Percentiles rank a stretch among this genome's conserved stretches.
Conservation (phyloP, 2,113 vertebrate genomes). For the Halcyon malimbica region DNA sequence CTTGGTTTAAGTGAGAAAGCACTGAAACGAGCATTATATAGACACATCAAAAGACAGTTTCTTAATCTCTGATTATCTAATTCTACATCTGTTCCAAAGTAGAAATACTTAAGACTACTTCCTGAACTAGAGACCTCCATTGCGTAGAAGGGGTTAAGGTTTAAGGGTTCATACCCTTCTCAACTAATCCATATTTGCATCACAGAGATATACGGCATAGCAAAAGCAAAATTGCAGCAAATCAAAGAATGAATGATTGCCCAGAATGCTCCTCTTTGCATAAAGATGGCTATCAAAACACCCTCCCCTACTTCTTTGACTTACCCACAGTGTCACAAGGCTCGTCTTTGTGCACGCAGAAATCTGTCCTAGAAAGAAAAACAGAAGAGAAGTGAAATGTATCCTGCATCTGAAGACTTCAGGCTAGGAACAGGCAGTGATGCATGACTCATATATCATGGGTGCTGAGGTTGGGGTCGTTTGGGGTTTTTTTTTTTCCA, state of each 20-base stretch:
- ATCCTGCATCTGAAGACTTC: background rate
- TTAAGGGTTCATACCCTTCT: background rate
- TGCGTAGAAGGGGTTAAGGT: background rate
- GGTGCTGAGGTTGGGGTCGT: background rate
- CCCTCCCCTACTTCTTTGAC: constrained; percentile 52
- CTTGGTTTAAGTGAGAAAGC: background rate
- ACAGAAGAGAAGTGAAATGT: constrained; percentile 39
- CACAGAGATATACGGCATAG: background rate
- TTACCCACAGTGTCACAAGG: constrained; percentile 98
- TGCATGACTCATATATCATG: background rate
- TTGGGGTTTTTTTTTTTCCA: background rate
- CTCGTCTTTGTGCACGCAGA: constrained; percentile 98
- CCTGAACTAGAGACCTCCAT: background rate
- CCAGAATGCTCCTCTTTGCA: background rate
- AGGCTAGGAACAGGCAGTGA: background rate
- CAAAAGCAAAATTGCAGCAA: background rate
- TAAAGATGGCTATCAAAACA: background rate
- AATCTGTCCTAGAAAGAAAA: constrained; percentile 91
- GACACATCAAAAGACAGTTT: background rate
- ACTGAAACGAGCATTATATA: background rate
- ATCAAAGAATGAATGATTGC: background rate
- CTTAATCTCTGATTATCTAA: background rate
- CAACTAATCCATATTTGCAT: background rate
- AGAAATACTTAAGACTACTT: background rate
- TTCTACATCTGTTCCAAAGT: background rate